Conservation (phyloP, 2,797 vertebrate genomes). For the Vultur gryphus region DNA sequence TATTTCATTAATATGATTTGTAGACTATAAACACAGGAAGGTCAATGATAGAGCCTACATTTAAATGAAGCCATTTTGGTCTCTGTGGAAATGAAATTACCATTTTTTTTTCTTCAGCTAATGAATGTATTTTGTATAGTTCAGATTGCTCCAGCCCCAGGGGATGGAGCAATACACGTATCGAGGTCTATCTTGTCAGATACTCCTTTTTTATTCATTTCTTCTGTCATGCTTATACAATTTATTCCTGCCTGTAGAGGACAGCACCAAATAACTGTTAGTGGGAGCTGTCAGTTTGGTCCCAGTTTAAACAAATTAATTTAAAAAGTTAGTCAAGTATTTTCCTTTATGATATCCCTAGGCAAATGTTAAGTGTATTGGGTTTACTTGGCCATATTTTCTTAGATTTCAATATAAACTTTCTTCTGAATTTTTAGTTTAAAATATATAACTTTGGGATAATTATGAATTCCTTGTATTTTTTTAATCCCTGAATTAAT, state of each 20-base stretch:
- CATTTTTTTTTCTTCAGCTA: not conserved
- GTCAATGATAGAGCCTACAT: not conserved
- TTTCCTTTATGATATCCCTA: not conserved
- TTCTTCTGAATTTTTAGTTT: not conserved
- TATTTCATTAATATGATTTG: not conserved
- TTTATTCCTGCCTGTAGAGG: not conserved
- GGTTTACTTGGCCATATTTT: not conserved
- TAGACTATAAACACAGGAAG: not conserved
- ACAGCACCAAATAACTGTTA: not conserved
- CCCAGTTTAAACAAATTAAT: not conserved
- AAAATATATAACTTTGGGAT: not conserved
- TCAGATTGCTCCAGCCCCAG: not conserved
- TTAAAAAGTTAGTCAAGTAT: not conserved
- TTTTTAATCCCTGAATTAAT: not conserved
- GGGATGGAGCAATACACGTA: not conserved
- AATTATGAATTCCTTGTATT: not conserved
- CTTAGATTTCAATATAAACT: not conserved
- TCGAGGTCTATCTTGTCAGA: not conserved
- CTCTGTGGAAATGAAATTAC: not conserved
- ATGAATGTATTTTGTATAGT: slow-evolving; percentile 18
- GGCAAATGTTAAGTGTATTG: not conserved
- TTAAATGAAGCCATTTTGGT: not conserved
- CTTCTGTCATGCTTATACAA: not conserved
- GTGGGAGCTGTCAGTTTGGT: not conserved
- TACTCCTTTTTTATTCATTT: not conserved